Conservation (phyloP, 2,113 vertebrate species). For the Pachypanchax playfairii region DNA sequence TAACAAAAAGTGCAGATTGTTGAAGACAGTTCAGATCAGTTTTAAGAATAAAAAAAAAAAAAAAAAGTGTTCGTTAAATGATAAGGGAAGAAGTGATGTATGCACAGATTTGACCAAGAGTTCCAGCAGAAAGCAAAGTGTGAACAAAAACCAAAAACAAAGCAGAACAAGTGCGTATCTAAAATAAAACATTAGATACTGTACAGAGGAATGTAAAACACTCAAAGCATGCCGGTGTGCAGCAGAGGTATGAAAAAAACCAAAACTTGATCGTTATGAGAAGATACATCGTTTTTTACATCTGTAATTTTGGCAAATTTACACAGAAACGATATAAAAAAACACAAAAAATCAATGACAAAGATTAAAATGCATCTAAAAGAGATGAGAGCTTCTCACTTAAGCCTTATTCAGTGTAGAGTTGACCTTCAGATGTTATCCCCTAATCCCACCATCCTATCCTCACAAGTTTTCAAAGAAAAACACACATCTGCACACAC, state of each 20-base stretch:
- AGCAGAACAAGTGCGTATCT: constrained; percentile 5
- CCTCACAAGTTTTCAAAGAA: constrained; percentile 5
- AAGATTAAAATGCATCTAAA: constrained; percentile 38
- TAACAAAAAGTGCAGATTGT: constrained; percentile 35
- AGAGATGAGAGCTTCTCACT: constrained; percentile 46
- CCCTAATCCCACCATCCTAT: constrained; percentile 31
- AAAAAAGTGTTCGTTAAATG: constrained; percentile 29
- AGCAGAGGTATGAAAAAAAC: constrained; percentile 9
- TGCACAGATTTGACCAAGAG: constrained; percentile 20
- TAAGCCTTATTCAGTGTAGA: constrained; percentile 19
- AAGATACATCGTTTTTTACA: constrained; percentile 28
- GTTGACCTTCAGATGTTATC: constrained; percentile 62
- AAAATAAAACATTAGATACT: constrained; percentile 9
- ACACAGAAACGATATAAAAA: constrained; percentile 1
- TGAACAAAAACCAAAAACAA: not conserved
- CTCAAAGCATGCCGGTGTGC: constrained; percentile 13
- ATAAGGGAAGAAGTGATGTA: constrained; percentile 22
- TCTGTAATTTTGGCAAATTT: constrained; percentile 29
- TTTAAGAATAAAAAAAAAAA: constrained; percentile 35
- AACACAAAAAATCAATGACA: constrained; percentile 11
- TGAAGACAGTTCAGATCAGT: constrained; percentile 36
- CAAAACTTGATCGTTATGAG: constrained; percentile 21
- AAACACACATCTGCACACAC: not conserved
- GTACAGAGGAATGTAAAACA: constrained; percentile 11
- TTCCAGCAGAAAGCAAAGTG: constrained; percentile 20